Conservation (phyloP, 2,888 invertebrate genomes). For the Flexamia atlantica region DNA sequence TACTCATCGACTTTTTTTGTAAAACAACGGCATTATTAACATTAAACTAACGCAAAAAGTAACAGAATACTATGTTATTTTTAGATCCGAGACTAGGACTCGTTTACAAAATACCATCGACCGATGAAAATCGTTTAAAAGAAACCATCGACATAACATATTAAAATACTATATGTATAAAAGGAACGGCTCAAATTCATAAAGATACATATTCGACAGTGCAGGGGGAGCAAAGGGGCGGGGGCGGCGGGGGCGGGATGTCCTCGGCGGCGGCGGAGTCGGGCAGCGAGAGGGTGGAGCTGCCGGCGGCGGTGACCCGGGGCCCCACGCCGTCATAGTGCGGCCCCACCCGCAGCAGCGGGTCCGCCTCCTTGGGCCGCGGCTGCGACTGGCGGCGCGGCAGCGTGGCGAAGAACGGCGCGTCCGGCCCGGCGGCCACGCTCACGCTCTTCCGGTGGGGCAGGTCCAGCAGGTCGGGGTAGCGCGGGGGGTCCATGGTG, state of each 20-base stretch:
- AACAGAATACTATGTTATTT: not conserved
- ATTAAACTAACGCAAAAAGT: slow-evolving; percentile 43
- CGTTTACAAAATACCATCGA: not conserved
- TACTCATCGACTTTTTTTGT: not conserved
- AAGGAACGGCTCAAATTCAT: slow-evolving; percentile 65
- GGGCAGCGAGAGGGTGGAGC: slow-evolving; percentile 90
- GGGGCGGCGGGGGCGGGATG: slow-evolving; percentile 78
- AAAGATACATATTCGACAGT: slow-evolving; percentile 75
- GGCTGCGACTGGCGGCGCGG: slow-evolving; percentile 74
- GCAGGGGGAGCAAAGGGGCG: slow-evolving; percentile 78
- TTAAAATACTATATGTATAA: slow-evolving; percentile 10
- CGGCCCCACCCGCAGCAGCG: slow-evolving; percentile 73
- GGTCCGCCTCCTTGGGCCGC: slow-evolving; percentile 68
- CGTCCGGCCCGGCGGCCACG: slow-evolving; percentile 73
- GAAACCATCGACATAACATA: slow-evolving; percentile 2
- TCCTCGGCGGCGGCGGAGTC: slow-evolving; percentile 75
- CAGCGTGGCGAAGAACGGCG: slow-evolving; percentile 75
- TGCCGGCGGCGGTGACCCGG: slow-evolving; percentile 92
- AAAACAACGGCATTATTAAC: not conserved
- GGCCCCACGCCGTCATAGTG: slow-evolving; percentile 95
- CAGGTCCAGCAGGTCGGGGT: slow-evolving; percentile 89
- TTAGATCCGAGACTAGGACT: not conserved
- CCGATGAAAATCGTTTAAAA: not conserved
- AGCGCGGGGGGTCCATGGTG: slow-evolving; percentile 79
- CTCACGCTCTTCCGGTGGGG: slow-evolving; percentile 76